Conservation (phyloP, 2,797 vertebrate genomes). For the Poeciliopsis gracilis region DNA sequence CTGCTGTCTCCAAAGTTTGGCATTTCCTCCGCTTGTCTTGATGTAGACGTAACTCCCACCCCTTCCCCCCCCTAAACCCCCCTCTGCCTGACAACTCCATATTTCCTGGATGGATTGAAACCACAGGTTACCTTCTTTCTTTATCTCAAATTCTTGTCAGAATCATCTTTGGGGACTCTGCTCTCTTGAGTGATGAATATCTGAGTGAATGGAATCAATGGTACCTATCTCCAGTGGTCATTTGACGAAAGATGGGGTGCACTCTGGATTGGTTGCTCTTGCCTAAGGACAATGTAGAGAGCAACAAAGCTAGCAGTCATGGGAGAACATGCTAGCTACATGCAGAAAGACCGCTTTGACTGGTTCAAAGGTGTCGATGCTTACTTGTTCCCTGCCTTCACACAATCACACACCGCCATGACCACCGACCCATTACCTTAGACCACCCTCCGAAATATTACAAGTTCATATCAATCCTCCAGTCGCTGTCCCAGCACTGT, state of each 20-base stretch:
- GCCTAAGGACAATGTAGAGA: neutral
- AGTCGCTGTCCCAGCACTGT: slow-evolving; percentile 57
- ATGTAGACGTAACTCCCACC: slow-evolving; percentile 12
- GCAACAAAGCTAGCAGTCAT: neutral
- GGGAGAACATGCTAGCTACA: neutral
- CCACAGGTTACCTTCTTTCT: slow-evolving; percentile 34
- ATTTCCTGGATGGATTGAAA: slow-evolving; percentile 33
- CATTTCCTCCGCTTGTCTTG: slow-evolving; percentile 65
- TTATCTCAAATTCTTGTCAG: slow-evolving; percentile 38
- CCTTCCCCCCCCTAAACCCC: neutral
- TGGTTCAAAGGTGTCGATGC: slow-evolving; percentile 31
- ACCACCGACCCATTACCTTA: slow-evolving; percentile 27
- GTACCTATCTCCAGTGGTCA: neutral
- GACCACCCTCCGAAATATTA: slow-evolving; percentile 53
- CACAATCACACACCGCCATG: neutral
- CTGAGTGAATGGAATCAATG: slow-evolving; percentile 27
- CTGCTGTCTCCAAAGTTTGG: slow-evolving; percentile 54
- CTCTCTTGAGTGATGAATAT: slow-evolving; percentile 55
- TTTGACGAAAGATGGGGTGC: neutral
- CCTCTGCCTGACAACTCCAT: slow-evolving; percentile 49
- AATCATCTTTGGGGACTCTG: slow-evolving; percentile 32
- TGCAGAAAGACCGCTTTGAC: neutral
- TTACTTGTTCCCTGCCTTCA: slow-evolving; percentile 8
- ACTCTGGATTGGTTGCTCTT: neutral
- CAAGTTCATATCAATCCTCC: slow-evolving; percentile 60